Evolutionary conservation across 2,797 vertebrate genomes (phyloP).

Genomic region (Echiichthys vipera): DNA sequence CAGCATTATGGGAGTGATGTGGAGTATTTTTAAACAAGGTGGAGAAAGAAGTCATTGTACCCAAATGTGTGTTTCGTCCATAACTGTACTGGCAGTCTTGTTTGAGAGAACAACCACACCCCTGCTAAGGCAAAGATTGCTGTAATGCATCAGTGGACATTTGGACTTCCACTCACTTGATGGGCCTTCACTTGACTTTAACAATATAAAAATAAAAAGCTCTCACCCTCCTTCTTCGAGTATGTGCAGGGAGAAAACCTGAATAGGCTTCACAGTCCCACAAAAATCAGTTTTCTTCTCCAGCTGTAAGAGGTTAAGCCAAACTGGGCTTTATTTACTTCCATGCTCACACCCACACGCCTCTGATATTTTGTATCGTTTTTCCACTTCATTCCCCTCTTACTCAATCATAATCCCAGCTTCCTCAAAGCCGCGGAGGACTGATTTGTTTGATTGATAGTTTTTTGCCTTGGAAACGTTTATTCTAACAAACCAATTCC

Average conservation of each 20-base stretch:
- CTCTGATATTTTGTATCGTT: constrained; percentile 8
- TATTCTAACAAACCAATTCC: not conserved
- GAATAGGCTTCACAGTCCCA: not conserved
- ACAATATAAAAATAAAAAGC: constrained; percentile 32
- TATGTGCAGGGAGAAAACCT: not conserved
- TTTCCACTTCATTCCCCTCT: constrained; percentile 4
- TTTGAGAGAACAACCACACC: constrained; percentile 17
- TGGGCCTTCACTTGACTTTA: constrained; percentile 42
- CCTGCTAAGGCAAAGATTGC: constrained; percentile 8
- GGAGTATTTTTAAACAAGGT: constrained; percentile 24
- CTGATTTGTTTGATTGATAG: not conserved
- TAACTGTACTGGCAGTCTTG: not conserved
- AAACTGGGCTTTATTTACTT: constrained; percentile 20
- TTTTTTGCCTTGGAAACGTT: not conserved
- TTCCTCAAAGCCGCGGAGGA: not conserved
- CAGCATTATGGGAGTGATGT: constrained; percentile 41
- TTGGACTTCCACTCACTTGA: constrained; percentile 37
- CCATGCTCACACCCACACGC: not conserved
- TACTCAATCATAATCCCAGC: not conserved
- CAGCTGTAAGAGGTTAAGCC: not conserved
- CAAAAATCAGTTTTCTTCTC: not conserved
- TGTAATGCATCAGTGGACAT: constrained; percentile 19
- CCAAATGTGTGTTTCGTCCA: not conserved
- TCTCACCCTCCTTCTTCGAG: not conserved
- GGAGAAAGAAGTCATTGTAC: constrained; percentile 17